A percentile compares a stretch with the other conserved stretches of the same genome.
Evolutionary conservation across 2,113 vertebrate genomes (phyloP).

Genomic region (Labeo catla): DNA sequence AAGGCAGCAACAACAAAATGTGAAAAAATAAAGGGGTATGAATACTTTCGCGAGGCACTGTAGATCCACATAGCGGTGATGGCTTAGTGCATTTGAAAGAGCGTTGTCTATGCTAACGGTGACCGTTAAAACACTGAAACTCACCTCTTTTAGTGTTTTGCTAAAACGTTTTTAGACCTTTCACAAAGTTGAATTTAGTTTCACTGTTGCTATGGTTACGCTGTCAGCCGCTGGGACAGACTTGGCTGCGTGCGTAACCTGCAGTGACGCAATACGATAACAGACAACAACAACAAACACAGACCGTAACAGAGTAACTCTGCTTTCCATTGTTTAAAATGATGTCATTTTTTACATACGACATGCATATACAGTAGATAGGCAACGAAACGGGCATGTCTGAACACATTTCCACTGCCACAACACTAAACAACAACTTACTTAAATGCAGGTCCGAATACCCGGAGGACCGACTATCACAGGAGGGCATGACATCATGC

Average conservation of each 20-base stretch:
- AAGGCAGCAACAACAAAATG: too few species aligned
- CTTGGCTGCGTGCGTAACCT: background rate
- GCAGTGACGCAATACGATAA: background rate
- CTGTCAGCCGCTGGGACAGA: background rate
- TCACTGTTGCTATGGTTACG: background rate
- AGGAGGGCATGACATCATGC: conserved; percentile 43
- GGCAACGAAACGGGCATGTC: conserved; percentile 32
- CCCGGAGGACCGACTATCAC: conserved; percentile 7
- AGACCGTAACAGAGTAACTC: background rate
- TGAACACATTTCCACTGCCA: background rate
- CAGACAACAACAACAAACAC: background rate
- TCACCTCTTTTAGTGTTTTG: background rate
- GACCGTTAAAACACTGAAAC: background rate
- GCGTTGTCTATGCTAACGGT: background rate
- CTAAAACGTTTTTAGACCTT: background rate
- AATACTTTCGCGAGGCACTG: too few species aligned
- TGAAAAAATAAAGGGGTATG: too few species aligned
- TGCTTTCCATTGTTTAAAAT: background rate
- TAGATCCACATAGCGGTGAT: background rate
- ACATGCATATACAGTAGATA: background rate
- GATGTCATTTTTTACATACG: conserved; percentile 32
- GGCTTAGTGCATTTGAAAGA: background rate
- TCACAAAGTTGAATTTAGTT: background rate
- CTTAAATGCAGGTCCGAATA: conserved; percentile 35
- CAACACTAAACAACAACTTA: conserved; percentile 26